Conservation (phyloP, 2,797 vertebrate species). For the Mormyrops boulengeri region DNA sequence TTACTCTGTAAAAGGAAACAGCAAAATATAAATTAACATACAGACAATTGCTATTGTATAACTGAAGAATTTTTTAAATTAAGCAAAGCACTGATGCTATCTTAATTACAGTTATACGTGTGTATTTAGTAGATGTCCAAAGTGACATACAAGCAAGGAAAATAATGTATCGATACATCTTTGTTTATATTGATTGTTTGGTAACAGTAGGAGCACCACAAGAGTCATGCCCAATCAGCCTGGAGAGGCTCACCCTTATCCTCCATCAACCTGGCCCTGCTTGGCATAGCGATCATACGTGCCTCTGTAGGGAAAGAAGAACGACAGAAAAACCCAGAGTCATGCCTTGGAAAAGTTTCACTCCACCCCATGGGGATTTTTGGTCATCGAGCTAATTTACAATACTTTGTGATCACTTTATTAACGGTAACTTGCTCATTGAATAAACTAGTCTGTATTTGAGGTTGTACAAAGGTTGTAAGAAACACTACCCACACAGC, state of each 20-base stretch:
- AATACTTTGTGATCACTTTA: neutral
- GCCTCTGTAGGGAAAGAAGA: neutral
- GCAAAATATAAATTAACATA: constrained; percentile 2
- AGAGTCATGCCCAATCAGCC: too few relatives aligned
- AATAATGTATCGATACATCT: neutral
- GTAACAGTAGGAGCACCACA: neutral
- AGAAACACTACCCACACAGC: neutral
- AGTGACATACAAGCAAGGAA: neutral
- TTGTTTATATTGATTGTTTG: neutral
- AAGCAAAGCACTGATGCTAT: neutral
- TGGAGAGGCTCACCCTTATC: constrained; percentile 12
- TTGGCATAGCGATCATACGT: constrained; percentile 14
- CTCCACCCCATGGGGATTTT: too few relatives aligned
- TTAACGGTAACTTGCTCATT: neutral
- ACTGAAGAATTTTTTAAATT: neutral
- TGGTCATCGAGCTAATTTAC: neutral
- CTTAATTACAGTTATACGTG: neutral
- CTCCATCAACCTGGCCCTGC: constrained; percentile 31
- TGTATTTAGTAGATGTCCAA: neutral
- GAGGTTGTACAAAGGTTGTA: neutral
- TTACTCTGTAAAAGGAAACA: constrained; percentile 26
- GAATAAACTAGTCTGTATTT: neutral
- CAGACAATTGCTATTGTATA: neutral
- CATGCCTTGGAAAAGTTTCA: neutral
- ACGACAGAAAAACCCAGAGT: neutral